phyloP scores from a whole-genome alignment of 1,140 invertebrate genomes.

The Pantala flavescens region DNA sequence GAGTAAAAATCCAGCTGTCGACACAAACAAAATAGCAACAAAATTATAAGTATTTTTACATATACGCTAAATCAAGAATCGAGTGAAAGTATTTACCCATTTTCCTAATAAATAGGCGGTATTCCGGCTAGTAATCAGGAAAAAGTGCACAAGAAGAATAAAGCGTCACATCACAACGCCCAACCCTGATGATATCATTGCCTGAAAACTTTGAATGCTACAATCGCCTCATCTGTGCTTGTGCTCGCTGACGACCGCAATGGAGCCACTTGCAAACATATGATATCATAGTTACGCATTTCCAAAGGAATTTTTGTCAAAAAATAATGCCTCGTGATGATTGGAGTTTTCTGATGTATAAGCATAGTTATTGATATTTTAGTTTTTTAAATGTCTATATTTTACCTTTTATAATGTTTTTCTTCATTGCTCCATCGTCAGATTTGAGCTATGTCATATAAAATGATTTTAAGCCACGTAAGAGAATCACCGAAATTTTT shows the following conservation, averaged over 20 bases:
- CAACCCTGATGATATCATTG: conserved; percentile 9
- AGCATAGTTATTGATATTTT: too few relatives aligned
- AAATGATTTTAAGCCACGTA: too few relatives aligned
- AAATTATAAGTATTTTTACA: background rate
- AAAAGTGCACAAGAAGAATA: background rate
- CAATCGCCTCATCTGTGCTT: background rate
- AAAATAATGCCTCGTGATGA: too few relatives aligned
- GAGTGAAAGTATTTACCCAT: background rate
- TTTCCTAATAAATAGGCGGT: background rate
- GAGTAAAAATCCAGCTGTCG: background rate
- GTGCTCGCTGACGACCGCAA: background rate
- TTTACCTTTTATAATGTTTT: too few relatives aligned
- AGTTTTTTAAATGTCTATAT: too few relatives aligned
- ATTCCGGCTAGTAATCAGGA: too few relatives aligned
- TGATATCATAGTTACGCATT: background rate
- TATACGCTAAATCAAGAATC: background rate
- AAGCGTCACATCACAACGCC: conserved; percentile 7
- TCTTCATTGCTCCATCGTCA: too few relatives aligned
- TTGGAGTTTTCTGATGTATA: too few relatives aligned
- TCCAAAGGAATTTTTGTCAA: too few relatives aligned
- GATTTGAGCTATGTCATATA: too few relatives aligned
- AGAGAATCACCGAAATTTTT: too few relatives aligned
- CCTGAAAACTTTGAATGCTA: background rate
- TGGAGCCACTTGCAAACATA: conserved; percentile 8
- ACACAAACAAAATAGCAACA: background rate